Evolutionary conservation across 2,113 vertebrate species (phyloP), one percentile per base, ranked within the genome.

Genomic region (Pseudopodoces humilis): DNA sequence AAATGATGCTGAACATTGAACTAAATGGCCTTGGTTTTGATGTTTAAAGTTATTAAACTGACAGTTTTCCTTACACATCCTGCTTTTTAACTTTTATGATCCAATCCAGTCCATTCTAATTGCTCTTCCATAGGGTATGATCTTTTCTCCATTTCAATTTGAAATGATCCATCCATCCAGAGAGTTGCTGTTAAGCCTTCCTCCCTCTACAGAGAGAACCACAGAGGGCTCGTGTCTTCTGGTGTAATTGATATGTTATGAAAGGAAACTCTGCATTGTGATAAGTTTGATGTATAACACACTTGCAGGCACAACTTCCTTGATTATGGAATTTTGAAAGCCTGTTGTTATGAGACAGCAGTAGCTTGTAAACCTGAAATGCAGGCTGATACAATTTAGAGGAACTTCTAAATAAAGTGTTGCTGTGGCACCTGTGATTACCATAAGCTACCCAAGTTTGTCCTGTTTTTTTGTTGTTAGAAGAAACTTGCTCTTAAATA

Each of bases 111-210:
- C 85, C 88, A 28, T 92, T 92, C 90, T 95, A 96, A 97, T 96
- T 93, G 92, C 92, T 78, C 49, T 89, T 91, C 55, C 86, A 68
- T 88, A 83, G 77, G 94, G 72, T 92, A 95, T 96, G 95, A 95
- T 95, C 93, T 96, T 96, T 97, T 96, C 95, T 97, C 96, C 91
- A 91, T 92, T 93, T 88, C 94, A 92, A 47, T 95, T 84, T 93
- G 76, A 86, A 93, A 70, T 70, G 84, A 85, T 53, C 59, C 78
- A 71, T 39, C 88, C 64, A 53, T 74, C 74, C 50, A 86, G 67
- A 92, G 71, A 69, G 74, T 30, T 96, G 92, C 82, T 84, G 58
- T 83, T 94, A 86, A 94, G 43, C 58, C 74, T 94, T 92, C 82
- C 15, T 92, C 31, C 88, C 85, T 44, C 79, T 59, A 49, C 85